Evolutionary conservation across 2,888 invertebrate species (phyloP).

Genomic region (Apocheima hispidaria): DNA sequence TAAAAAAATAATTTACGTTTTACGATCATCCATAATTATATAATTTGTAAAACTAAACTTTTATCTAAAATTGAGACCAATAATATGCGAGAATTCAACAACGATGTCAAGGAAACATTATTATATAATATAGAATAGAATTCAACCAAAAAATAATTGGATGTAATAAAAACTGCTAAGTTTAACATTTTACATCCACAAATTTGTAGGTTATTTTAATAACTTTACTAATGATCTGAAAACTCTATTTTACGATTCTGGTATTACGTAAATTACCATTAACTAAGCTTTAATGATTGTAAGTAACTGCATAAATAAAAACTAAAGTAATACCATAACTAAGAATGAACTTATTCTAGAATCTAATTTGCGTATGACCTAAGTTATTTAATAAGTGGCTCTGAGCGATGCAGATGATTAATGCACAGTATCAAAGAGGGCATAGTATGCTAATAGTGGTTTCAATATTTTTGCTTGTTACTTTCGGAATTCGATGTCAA

Average conservation of each 20-base stretch:
- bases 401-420: slow-evolving; percentile 37
- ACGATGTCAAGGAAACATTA: slow-evolving; percentile 38
- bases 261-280: slow-evolving; percentile 21
- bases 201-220: slow-evolving; percentile 28
- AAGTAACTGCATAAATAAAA: not conserved
- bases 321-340: not conserved
- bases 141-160: slow-evolving; percentile 29
- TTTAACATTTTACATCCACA: slow-evolving; percentile 28
- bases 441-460: slow-evolving; percentile 23
- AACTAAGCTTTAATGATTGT: not conserved
- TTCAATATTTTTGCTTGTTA: slow-evolving; percentile 40
- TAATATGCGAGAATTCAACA: slow-evolving; percentile 36
- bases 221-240: slow-evolving; percentile 22
- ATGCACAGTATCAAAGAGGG: slow-evolving; percentile 30
- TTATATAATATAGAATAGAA: slow-evolving; percentile 37
- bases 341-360: slow-evolving; percentile 27
- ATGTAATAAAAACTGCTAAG: slow-evolving; percentile 36
- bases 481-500: slow-evolving; percentile 44
- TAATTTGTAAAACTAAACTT: slow-evolving; percentile 1
- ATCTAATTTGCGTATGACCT: slow-evolving; percentile 36
- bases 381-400: slow-evolving; percentile 32
- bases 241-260: slow-evolving; percentile 22
- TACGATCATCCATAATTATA: slow-evolving; percentile 8
- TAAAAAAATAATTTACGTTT: no score
- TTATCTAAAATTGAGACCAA: slow-evolving; percentile 20